A percentile compares a stretch with the other conserved stretches of the same genome.
These are phyloP conservation scores for Eurypyga helias DNA, from an alignment of 2,113 vertebrate genomes.

Conservation along the genomic window DNA sequence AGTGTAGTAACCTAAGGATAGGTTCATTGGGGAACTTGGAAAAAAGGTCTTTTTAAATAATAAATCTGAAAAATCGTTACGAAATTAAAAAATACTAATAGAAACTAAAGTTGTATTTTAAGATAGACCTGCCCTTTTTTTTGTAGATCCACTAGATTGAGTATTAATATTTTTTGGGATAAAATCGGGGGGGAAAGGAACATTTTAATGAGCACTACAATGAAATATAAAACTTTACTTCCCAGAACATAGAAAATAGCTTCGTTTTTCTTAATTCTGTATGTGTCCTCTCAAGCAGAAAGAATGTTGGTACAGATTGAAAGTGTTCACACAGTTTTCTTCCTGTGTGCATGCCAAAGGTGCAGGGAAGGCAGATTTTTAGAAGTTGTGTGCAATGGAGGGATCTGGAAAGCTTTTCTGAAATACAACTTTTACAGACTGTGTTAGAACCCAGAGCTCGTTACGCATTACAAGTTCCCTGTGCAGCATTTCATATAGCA, in stretches of 20 bases:
- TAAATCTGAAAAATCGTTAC: not conserved
- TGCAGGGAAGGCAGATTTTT: constrained; percentile 32
- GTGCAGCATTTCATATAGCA: not conserved
- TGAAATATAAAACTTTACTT: not conserved
- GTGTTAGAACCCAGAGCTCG: not conserved
- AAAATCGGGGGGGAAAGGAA: not conserved
- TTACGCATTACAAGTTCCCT: not conserved
- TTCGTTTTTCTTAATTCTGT: not conserved
- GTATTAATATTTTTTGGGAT: not conserved
- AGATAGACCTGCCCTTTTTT: not conserved
- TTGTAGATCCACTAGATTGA: not conserved
- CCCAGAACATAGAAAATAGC: not conserved
- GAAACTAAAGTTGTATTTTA: not conserved
- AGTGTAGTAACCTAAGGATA: not conserved
- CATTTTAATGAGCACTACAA: not conserved
- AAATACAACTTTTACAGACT: not conserved
- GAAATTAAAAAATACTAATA: not conserved
- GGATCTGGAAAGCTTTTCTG: not conserved
- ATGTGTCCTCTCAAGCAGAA: constrained; percentile 45
- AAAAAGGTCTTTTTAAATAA: not conserved
- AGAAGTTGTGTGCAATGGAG: not conserved
- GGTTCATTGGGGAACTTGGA: not conserved
- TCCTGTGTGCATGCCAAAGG: constrained; percentile 29
- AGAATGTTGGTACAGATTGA: constrained; percentile 27
- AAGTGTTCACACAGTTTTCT: constrained; percentile 40